A percentile compares a stretch with the other conserved stretches of the same genome.
Evolutionary conservation across 2,113 vertebrate species (phyloP).

Genomic region (Plotosus lineatus): DNA sequence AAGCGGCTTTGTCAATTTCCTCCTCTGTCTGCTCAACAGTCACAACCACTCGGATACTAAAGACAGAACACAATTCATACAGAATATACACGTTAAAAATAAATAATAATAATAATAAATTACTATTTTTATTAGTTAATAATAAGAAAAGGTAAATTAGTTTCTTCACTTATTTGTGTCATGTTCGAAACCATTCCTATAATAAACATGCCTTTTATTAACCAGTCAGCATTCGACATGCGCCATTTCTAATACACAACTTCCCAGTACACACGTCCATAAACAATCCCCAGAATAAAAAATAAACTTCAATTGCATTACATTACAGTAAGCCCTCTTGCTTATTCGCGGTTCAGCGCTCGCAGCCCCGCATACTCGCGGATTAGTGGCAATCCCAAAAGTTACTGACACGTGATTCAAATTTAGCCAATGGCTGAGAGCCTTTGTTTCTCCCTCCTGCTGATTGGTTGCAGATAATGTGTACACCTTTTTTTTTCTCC

Average conservation of each 20-base stretch:
- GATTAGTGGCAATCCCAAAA: no score
- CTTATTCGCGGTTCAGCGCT: no score
- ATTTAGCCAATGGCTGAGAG: no score
- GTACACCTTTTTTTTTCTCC: no score
- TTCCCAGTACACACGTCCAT: not conserved
- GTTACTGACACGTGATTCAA: no score
- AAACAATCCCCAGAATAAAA: not conserved
- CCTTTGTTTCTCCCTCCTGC: no score
- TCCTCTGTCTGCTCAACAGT: slow-evolving; percentile 87
- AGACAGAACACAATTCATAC: slow-evolving; percentile 40
- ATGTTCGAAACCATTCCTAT: not conserved
- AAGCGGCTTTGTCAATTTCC: slow-evolving; percentile 82
- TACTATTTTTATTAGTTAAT: not conserved
- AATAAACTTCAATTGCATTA: no score
- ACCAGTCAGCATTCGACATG: not conserved
- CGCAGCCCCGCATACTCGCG: no score
- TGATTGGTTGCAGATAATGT: no score
- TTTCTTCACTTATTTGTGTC: not conserved
- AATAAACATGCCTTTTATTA: not conserved
- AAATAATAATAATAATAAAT: slow-evolving; percentile 28
- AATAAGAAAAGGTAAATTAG: not conserved
- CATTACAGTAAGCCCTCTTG: no score
- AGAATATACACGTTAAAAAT: not conserved
- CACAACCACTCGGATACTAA: slow-evolving; percentile 88
- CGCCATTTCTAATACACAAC: not conserved